Percentiles rank a stretch among this genome's conserved stretches.
Evolutionary conservation across 1,140 invertebrate species (phyloP).

Genomic region (Drosophila ficusphila): DNA sequence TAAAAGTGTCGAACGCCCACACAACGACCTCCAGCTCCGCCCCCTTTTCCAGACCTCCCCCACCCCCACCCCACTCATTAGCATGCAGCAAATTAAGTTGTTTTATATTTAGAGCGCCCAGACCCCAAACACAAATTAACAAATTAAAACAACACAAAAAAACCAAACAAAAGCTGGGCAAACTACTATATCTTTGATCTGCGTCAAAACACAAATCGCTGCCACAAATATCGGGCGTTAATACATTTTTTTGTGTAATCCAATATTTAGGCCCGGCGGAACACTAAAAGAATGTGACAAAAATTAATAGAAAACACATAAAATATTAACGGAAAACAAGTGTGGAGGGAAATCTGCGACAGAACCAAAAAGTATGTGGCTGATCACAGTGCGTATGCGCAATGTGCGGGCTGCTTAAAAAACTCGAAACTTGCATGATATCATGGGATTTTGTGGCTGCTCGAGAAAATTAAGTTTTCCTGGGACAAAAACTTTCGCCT

Average conservation of each 20-base stretch:
- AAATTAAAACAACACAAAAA: slow-evolving; percentile 59
- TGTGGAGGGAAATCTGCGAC: slow-evolving; percentile 27
- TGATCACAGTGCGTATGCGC: slow-evolving; percentile 69
- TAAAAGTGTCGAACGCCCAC: slow-evolving; percentile 75
- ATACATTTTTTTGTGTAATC: slow-evolving; percentile 61
- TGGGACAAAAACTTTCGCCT: slow-evolving; percentile 21
- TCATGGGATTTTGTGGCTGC: slow-evolving; percentile 6
- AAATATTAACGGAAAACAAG: slow-evolving; percentile 58
- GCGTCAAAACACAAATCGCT: slow-evolving; percentile 71
- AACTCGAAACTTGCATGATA: not conserved
- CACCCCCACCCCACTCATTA: slow-evolving; percentile 65
- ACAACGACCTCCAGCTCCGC: slow-evolving; percentile 33
- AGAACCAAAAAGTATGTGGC: slow-evolving; percentile 3
- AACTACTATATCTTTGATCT: slow-evolving; percentile 76
- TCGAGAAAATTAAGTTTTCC: slow-evolving; percentile 22
- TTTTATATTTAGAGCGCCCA: slow-evolving; percentile 63
- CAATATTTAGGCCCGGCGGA: slow-evolving; percentile 47
- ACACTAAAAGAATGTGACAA: slow-evolving; percentile 50
- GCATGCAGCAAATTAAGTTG: slow-evolving; percentile 79
- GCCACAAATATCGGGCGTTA: slow-evolving; percentile 49
- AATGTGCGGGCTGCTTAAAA: slow-evolving; percentile 9
- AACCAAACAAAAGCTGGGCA: slow-evolving; percentile 24
- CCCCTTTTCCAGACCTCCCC: too few species aligned
- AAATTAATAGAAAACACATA: slow-evolving; percentile 79
- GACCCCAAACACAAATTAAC: slow-evolving; percentile 69